A percentile compares a stretch with the other conserved stretches of the same genome.
Conservation (phyloP, 2,888 invertebrate genomes). For the Cheilosia scutellata region DNA sequence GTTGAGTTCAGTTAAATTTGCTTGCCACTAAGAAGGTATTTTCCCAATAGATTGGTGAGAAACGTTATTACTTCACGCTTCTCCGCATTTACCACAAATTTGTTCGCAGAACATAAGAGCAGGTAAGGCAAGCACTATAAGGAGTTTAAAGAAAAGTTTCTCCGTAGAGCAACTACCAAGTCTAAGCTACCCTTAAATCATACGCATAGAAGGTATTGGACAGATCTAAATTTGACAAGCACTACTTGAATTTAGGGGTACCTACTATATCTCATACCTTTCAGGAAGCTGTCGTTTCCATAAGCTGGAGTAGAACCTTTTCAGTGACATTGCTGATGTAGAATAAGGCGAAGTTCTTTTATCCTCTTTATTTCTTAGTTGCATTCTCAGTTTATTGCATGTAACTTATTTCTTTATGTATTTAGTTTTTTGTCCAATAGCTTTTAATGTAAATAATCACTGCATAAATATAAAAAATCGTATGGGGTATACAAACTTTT, state of each 20-base stretch:
- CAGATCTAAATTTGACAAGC: too few relatives aligned
- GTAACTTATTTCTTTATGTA: neutral
- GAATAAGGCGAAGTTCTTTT: conserved; percentile 32
- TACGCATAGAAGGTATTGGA: neutral
- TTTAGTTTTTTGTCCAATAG: neutral
- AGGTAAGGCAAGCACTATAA: too few relatives aligned
- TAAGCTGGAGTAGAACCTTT: conserved; percentile 47
- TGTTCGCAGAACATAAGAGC: too few relatives aligned
- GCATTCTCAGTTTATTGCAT: conserved; percentile 1
- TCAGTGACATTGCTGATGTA: conserved; percentile 32
- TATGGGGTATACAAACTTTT: too few relatives aligned
- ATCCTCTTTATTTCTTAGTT: conserved; percentile 17
- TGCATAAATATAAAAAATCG: neutral
- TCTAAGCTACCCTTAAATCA: neutral
- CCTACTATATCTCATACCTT: conserved; percentile 44
- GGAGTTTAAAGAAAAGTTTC: too few relatives aligned
- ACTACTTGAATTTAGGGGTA: neutral
- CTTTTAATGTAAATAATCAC: neutral
- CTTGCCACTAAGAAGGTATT: too few relatives aligned
- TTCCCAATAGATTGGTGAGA: too few relatives aligned
- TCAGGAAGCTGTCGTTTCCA: conserved; percentile 44
- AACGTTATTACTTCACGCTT: too few relatives aligned
- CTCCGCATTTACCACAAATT: too few relatives aligned
- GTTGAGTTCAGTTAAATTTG: too few relatives aligned
- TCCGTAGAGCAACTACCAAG: too few relatives aligned